A percentile compares a stretch with the other conserved stretches of the same genome.
Conservation (phyloP, 1,140 invertebrate genomes). For the Orchestia grillus region DNA sequence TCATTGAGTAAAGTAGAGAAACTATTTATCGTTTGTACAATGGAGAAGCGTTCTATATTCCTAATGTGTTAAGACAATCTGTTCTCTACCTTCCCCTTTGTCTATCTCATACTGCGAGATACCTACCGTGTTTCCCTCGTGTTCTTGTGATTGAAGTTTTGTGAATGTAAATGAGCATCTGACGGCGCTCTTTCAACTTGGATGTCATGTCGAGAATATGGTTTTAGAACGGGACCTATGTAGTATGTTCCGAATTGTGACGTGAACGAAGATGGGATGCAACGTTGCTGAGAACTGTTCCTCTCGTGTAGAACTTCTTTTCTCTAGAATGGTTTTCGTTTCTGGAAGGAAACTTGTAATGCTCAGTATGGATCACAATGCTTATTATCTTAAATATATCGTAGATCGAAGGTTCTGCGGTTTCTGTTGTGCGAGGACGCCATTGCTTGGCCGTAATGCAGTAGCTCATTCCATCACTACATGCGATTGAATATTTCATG, state of each 20-base stretch:
- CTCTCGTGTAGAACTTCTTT: neutral
- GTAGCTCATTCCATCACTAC: neutral
- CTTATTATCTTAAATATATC: neutral
- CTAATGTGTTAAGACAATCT: neutral
- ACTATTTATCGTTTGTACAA: neutral
- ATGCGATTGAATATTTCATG: too few species aligned
- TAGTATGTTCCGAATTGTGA: neutral
- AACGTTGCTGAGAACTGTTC: neutral
- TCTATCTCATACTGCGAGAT: neutral
- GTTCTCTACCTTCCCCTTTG: neutral
- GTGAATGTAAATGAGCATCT: too few species aligned
- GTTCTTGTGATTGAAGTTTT: too few species aligned
- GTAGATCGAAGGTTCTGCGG: neutral
- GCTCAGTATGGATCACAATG: neutral
- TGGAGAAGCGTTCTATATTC: neutral
- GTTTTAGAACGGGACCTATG: neutral
- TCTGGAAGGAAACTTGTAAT: neutral
- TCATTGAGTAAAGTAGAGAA: neutral
- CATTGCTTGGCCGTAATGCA: neutral
- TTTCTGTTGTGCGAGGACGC: neutral
- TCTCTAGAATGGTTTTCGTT: neutral
- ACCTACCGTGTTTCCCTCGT: neutral
- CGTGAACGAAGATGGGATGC: neutral
- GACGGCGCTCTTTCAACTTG: neutral
- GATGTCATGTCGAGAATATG: neutral